These are phyloP conservation scores for Syngnathus scovelli DNA, from an alignment of 2,113 vertebrate genomes.

Conservation along the genomic window DNA sequence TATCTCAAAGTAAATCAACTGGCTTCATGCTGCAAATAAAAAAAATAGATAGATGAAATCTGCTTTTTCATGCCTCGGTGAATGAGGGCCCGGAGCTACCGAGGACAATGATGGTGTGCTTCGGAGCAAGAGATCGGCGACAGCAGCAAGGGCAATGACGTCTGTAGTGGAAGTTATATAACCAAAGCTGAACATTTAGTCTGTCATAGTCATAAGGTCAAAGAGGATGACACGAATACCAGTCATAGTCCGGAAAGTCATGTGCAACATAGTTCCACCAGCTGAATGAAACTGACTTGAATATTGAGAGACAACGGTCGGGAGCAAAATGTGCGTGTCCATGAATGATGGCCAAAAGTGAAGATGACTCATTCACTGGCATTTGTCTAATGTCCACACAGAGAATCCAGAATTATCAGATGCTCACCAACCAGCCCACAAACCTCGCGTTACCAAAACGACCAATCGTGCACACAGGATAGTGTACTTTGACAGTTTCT, in stretches of 20 bases:
- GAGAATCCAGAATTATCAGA: not conserved
- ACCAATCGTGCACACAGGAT: not conserved
- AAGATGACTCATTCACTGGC: not conserved
- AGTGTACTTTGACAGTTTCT: not conserved
- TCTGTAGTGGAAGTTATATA: constrained; percentile 65
- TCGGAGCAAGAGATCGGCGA: constrained; percentile 51
- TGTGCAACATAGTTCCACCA: constrained; percentile 54
- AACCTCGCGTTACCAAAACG: not conserved
- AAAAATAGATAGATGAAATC: constrained; percentile 21
- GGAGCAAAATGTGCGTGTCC: not conserved
- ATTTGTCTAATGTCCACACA: not conserved
- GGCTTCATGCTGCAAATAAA: constrained; percentile 11
- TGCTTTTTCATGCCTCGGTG: constrained; percentile 42
- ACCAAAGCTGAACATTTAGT: constrained; percentile 68
- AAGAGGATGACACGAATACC: constrained; percentile 64
- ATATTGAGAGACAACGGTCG: constrained; percentile 4
- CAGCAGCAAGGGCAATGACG: constrained; percentile 58
- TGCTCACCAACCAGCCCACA: not conserved
- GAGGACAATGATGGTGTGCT: constrained; percentile 50
- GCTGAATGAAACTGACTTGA: constrained; percentile 14
- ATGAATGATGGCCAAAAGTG: not conserved
- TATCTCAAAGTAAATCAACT: constrained; percentile 1
- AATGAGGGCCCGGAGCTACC: constrained; percentile 38
- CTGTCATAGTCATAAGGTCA: constrained; percentile 68
- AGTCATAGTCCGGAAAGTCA: constrained; percentile 60